A percentile compares a stretch with the other conserved stretches of the same genome.
Evolutionary conservation across 2,113 vertebrate genomes (phyloP).

Genomic region (Rhinolophus ferrumequinum): DNA sequence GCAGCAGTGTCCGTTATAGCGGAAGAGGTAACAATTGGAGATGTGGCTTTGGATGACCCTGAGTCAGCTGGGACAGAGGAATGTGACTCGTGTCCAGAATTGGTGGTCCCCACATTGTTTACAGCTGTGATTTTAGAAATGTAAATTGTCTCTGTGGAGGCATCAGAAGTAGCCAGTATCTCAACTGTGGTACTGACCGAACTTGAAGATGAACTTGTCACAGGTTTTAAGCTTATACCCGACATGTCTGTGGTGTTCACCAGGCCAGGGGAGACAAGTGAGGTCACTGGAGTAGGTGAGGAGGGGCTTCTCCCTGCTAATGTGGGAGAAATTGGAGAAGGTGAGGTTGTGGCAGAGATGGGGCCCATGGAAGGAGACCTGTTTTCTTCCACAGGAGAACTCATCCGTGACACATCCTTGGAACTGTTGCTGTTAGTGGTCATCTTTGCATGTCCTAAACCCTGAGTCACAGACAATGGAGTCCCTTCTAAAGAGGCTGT

Average conservation of each 20-base stretch:
- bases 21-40: rapidly evolving
- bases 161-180: background rate
- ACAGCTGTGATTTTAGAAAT: rapidly evolving
- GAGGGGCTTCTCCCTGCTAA: rapidly evolving
- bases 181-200: rapidly evolving
- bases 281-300: rapidly evolving
- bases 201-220: no score
- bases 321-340: background rate
- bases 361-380: background rate
- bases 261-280: rapidly evolving
- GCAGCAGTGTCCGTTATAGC: rapidly evolving
- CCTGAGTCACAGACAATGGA: no score
- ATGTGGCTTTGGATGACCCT: rapidly evolving
- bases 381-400: no score
- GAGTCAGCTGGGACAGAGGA: background rate
- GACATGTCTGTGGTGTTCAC: rapidly evolving
- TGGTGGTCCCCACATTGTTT: background rate
- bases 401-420: rapidly evolving
- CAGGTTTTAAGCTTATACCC: rapidly evolving
- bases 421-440: rapidly evolving
- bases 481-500: rapidly evolving
- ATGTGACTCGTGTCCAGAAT: rapidly evolving
- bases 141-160: no score
- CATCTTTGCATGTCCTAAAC: background rate
- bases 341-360: rapidly evolving